These are phyloP conservation scores for Progne subis DNA, from an alignment of 2,113 vertebrate genomes.

Conservation along the genomic window DNA sequence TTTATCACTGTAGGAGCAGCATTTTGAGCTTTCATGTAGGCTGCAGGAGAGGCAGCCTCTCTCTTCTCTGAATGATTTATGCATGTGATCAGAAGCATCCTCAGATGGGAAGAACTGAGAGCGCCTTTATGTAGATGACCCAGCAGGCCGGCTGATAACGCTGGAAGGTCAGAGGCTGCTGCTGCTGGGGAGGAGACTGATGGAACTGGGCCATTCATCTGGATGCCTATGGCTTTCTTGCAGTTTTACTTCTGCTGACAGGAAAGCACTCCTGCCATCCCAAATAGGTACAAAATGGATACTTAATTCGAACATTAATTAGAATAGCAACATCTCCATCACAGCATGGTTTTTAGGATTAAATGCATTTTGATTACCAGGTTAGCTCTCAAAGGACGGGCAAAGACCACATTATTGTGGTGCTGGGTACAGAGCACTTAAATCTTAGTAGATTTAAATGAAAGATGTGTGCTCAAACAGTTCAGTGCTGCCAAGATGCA, in stretches of 20 bases:
- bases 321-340: not conserved
- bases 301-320: not conserved
- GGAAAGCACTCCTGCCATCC: not conserved
- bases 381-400: not conserved
- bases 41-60: not conserved
- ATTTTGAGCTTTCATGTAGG: not conserved
- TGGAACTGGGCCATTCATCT: not conserved
- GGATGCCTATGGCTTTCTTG: not conserved
- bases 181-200: not conserved
- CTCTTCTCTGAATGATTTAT: not conserved
- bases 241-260: not conserved
- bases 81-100: not conserved
- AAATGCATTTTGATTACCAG: not conserved
- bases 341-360: not conserved
- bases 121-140: not conserved
- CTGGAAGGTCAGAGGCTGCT: not conserved
- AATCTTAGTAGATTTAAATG: not conserved
- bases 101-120: not conserved
- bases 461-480: not conserved
- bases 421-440: not conserved
- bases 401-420: not conserved
- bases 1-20: not conserved
- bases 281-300: not conserved
- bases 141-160: not conserved
- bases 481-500: not conserved